Percentiles rank a stretch among this genome's conserved stretches.
Evolutionary conservation across 2,113 vertebrate genomes (phyloP).

Genomic region (Hippocampus comes): DNA sequence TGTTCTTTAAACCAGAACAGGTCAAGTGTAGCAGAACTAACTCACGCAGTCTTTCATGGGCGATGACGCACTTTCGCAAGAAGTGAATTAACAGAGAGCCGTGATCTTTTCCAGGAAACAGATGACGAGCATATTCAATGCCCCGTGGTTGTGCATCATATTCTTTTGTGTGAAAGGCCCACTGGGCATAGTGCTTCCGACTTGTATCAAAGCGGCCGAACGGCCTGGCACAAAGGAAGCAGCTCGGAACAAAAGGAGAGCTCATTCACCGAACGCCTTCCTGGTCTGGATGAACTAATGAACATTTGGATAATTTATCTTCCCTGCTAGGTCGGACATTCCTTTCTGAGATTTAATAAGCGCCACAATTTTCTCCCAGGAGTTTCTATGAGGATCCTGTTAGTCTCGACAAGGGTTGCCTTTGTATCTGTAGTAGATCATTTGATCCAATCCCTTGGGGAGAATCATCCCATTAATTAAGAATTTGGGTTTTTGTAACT

Average conservation of each 20-base stretch:
- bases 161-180: constrained; percentile 57
- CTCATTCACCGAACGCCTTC: constrained; percentile 65
- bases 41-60: constrained; percentile 19
- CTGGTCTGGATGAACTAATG: constrained; percentile 57
- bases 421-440: neutral
- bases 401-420: neutral
- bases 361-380: neutral
- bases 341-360: constrained; percentile 50
- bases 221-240: constrained; percentile 60
- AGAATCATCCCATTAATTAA: neutral
- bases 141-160: constrained; percentile 41
- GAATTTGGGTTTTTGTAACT: neutral
- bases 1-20: neutral
- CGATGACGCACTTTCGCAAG: constrained; percentile 33
- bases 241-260: constrained; percentile 58
- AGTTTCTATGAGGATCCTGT: neutral
- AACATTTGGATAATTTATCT: constrained; percentile 55
- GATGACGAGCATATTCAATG: neutral
- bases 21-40: constrained; percentile 21
- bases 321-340: constrained; percentile 36
- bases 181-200: constrained; percentile 38
- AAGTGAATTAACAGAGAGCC: constrained; percentile 37
- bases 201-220: constrained; percentile 66
- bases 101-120: constrained; percentile 41
- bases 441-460: neutral